Conservation (phyloP, 2,113 vertebrate genomes). For the Oophaga pumilio region DNA sequence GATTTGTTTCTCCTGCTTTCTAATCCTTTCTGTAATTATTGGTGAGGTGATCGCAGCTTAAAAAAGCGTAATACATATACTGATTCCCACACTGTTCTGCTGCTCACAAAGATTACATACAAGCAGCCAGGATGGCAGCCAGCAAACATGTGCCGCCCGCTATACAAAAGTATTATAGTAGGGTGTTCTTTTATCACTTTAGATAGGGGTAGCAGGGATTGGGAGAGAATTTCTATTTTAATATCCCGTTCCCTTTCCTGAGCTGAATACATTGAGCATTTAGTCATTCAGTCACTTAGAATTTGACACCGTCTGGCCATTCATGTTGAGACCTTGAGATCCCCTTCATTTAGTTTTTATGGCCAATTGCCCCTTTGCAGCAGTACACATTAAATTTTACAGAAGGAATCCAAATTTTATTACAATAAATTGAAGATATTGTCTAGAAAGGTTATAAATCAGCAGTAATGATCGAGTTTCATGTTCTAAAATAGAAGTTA, state of each 20-base stretch:
- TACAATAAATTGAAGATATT: background rate
- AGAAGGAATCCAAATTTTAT: background rate
- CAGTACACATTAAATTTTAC: background rate
- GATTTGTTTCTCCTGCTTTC: constrained; percentile 46
- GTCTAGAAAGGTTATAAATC: background rate
- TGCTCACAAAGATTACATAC: background rate
- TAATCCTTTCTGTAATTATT: constrained; percentile 47
- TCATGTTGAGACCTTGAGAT: background rate
- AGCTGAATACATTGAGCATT: background rate
- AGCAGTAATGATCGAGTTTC: background rate
- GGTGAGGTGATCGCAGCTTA: constrained; percentile 34
- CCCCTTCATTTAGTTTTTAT: background rate
- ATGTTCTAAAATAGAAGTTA: background rate
- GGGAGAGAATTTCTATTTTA: background rate
- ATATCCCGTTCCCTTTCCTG: background rate
- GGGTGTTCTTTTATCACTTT: background rate
- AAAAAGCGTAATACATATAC: constrained; percentile 6
- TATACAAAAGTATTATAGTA: background rate
- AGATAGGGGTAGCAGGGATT: background rate
- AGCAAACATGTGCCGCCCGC: background rate
- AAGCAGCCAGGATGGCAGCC: background rate
- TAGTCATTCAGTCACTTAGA: background rate
- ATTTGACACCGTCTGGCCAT: background rate
- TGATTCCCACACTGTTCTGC: background rate
- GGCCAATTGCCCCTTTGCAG: background rate